Base-by-base conservation (phyloP, 2,888 invertebrate species). In the Gibbula magus region DNA sequence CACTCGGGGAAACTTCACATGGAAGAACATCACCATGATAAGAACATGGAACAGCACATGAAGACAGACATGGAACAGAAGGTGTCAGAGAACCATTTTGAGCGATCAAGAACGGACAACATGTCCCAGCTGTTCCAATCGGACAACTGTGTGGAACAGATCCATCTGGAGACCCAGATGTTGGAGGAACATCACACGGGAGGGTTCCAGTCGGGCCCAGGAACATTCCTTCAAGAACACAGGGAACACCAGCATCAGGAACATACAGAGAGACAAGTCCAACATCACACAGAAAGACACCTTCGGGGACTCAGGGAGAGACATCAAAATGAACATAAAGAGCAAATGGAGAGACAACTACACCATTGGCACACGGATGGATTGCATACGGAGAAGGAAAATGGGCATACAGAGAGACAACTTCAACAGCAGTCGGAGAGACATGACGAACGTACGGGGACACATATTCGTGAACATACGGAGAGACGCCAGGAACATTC, bases 51-150 rank as follows among this genome's bases (percentile, higher is more conserved):
- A 20, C 29, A n/a, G n/a, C 39, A 70, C 35, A 7, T 70, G 32
- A 35, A 70, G 70, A 70, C 29, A 25, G 32, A 70, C 39, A 35
- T 70, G 70, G 70, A 70, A 32, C 70, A 70, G 70, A 70, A 39
- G 13, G 32, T 70, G 3, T 70, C 70, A 0, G 70, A 70, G 70
- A 70, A 70, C 70, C 32, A 32, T n/a, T 20, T 70, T 18, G 70
- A 70, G 18, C 18, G 32, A 32, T 18, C 8, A 4, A 70, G 20
- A 35, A 70, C 20, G 13, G 70, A 70, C 4, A 32, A 32, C 16
- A 29, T 16, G 20, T 70, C 70, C 10, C 32, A 70, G 35, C 29
- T 70, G 70, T 20, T 32, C 32, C 32, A 70, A 39, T 70, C 70
- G 16, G 70, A 70, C 13, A 20, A 35, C 35, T 35, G 20, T 18